A percentile compares a stretch with the other conserved stretches of the same genome.
phyloP scores from a whole-genome alignment of 2,888 invertebrate genomes.

The Selenia dentaria region DNA sequence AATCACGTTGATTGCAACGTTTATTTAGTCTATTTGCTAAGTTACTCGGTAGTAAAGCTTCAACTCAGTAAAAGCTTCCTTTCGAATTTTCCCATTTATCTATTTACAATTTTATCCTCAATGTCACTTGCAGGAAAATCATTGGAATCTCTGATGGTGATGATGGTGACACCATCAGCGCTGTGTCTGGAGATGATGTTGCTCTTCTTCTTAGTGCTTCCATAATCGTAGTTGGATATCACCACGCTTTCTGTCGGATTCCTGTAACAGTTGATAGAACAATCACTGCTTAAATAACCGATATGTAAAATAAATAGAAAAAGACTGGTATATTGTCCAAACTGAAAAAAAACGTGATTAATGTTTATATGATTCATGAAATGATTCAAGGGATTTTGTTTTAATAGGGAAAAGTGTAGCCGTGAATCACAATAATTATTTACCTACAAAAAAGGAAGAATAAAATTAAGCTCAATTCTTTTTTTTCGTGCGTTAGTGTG shows the following conservation, averaged over 20 bases:
- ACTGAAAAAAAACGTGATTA: no score
- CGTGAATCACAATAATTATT: no score
- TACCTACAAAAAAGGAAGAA: no score
- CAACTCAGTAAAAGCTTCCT: no score
- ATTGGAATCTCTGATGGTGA: constrained; percentile 66
- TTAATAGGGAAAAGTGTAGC: no score
- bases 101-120: constrained; percentile 65
- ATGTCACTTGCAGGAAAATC: constrained; percentile 63
- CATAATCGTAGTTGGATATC: constrained; percentile 79
- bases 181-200: constrained; percentile 71
- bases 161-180: constrained; percentile 72
- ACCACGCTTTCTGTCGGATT: constrained; percentile 79
- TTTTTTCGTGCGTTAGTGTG: no score
- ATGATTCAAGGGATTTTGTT: background rate
- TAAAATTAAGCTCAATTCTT: no score
- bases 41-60: no score
- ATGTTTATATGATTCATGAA: no score
- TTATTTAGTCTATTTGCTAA: no score
- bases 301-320: constrained; percentile 10
- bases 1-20: no score
- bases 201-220: constrained; percentile 76
- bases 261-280: constrained; percentile 67
- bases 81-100: constrained; percentile 49
- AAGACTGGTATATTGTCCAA: no score
- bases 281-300: constrained; percentile 51